Conservation (phyloP, 1,140 invertebrate species). For the Megathymus violae region DNA sequence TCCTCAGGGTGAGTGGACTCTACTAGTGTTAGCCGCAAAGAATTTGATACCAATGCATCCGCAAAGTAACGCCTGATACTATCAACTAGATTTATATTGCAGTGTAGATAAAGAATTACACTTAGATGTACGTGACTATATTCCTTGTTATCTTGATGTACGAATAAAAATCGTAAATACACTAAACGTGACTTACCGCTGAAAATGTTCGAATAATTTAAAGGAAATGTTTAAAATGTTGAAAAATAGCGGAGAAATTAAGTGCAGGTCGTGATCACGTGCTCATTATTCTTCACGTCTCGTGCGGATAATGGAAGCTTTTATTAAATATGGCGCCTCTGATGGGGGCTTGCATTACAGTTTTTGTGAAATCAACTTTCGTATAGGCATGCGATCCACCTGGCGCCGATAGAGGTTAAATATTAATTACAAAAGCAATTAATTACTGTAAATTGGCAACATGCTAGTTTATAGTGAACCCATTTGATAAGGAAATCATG, state of each 20-base stretch:
- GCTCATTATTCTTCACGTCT: constrained; percentile 13
- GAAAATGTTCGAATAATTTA: background rate
- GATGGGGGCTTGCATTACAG: constrained; percentile 8
- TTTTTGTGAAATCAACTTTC: background rate
- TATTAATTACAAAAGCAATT: background rate
- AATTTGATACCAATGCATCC: too few species aligned
- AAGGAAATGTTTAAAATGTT: constrained; percentile 9
- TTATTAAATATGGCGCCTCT: constrained; percentile 11
- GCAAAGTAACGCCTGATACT: too few species aligned
- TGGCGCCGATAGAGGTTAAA: background rate
- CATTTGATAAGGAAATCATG: too few species aligned
- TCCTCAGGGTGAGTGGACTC: too few species aligned
- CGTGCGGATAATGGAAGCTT: background rate
- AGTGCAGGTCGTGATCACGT: constrained; percentile 7
- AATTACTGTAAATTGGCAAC: background rate
- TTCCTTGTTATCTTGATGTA: too few species aligned
- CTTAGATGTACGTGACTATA: too few species aligned
- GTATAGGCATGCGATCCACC: background rate
- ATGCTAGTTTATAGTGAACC: too few species aligned
- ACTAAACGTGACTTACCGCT: background rate
- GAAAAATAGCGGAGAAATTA: constrained; percentile 19
- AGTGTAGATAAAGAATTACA: too few species aligned
- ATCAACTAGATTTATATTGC: too few species aligned
- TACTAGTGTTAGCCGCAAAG: too few species aligned
- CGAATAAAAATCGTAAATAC: background rate